Evolutionary conservation across 2,797 vertebrate species (phyloP), one percentile per base, ranked within the genome.

Genomic region (Pangasius djambal): DNA sequence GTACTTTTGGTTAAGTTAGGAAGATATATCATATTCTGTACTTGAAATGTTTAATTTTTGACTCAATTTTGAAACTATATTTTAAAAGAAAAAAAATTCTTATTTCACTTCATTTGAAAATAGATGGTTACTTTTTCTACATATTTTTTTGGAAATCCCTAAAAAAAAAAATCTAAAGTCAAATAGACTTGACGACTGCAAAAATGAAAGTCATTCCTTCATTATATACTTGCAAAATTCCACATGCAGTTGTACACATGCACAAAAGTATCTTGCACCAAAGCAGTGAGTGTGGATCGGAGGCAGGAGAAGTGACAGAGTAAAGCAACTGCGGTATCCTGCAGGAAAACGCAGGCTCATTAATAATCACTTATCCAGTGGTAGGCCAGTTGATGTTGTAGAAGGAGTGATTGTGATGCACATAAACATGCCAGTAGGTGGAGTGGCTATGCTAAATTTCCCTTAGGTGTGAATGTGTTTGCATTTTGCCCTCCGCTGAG

Each of bases 351-450:
- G 15, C 67, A 18, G 31, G 15, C 40, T 72, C 70, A 74, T 8
- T 74, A 22, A 44, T 34, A 2, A 40, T 40, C 34, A 10, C 40
- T 74, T 40, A 40, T 37, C 15, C 6, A 72, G 5, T 72, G 34
- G 34, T 37, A 40, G 8, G 37, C 18, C 6, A 31, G 18, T 20
- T 44, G 7, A 74, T 40, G 6, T 20, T 72, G 37, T 9, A 74
- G 18, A 67, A 63, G 61, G 63, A 69, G 31, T 31, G 28, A 40
- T 40, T 74, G 70, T 74, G 16, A 74, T 20, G 15, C 4, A 74
- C 69, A 72, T 37, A 70, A 70, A 70, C 16, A 37, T 72, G 34
- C 70, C 70, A 74, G 70, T 74, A 44, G 72, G 72, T 74, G 72
- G 72, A 40, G 37, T 10, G 40, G 18, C 37, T 40, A 44, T 52